Percentiles rank a stretch among this genome's conserved stretches.
Evolutionary conservation across 2,888 invertebrate species (phyloP).

Genomic region (Perdita meconis): DNA sequence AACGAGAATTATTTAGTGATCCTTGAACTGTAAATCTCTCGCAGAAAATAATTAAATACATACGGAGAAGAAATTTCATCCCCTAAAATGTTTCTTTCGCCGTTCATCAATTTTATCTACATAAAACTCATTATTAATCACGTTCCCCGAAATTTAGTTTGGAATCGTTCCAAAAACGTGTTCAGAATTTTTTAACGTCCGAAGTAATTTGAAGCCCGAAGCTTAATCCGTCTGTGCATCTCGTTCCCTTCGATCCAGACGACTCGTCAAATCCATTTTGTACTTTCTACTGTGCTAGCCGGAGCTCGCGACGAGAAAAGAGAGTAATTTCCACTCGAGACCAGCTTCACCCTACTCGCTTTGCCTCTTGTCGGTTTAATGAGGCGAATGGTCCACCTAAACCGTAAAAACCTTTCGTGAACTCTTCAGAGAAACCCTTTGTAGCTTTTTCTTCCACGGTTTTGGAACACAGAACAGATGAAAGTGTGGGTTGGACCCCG

Average conservation of each 20-base stretch:
- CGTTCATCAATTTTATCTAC: neutral
- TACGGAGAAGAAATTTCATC: too few species aligned
- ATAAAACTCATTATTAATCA: neutral
- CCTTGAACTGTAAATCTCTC: too few species aligned
- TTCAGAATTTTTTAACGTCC: neutral
- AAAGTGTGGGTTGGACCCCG: slow-evolving; percentile 12
- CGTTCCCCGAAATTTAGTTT: neutral
- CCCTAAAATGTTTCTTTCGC: neutral
- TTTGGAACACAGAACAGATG: slow-evolving; percentile 24
- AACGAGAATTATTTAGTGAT: too few species aligned
- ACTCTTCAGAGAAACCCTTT: slow-evolving; percentile 44
- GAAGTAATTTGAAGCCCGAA: slow-evolving; percentile 11
- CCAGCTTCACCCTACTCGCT: slow-evolving; percentile 56
- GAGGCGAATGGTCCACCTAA: slow-evolving; percentile 54
- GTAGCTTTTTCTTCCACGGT: slow-evolving; percentile 29
- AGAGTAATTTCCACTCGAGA: slow-evolving; percentile 68
- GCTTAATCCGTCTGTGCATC: slow-evolving; percentile 12
- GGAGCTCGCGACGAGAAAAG: slow-evolving; percentile 39
- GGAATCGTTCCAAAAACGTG: neutral
- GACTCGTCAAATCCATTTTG: slow-evolving; percentile 60
- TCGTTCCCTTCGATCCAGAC: slow-evolving; percentile 42
- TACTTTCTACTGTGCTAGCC: slow-evolving; percentile 38
- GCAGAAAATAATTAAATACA: too few species aligned
- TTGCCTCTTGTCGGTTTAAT: slow-evolving; percentile 55
- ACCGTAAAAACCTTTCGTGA: slow-evolving; percentile 57